phyloP scores from a whole-genome alignment of 1,140 invertebrate species.

The Agrilus planipennis region DNA sequence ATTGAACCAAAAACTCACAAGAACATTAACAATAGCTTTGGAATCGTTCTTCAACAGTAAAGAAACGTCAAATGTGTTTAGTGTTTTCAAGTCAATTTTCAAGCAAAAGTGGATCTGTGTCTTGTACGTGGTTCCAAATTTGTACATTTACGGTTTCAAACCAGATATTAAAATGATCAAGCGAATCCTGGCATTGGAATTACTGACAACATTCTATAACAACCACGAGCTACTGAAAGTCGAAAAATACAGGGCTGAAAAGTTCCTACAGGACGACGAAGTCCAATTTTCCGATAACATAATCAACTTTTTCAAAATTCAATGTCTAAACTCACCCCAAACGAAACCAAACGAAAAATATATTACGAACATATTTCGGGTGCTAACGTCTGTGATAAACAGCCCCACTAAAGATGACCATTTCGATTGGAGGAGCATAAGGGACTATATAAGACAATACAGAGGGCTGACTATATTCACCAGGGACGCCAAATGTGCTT shows the following conservation, averaged over 20 bases:
- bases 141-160: constrained; percentile 49
- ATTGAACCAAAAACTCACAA: constrained; percentile 31
- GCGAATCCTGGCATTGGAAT: constrained; percentile 49
- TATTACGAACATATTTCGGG: constrained; percentile 32
- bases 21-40: constrained; percentile 41
- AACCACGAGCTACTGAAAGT: constrained; percentile 34
- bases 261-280: constrained; percentile 31
- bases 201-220: constrained; percentile 47
- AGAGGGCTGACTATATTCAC: constrained; percentile 27
- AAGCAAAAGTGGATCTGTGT: constrained; percentile 49
- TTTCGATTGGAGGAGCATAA: constrained; percentile 34
- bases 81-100: constrained; percentile 50
- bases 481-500: constrained; percentile 36
- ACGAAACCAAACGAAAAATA: constrained; percentile 35
- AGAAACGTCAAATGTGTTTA: constrained; percentile 47
- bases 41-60: constrained; percentile 47
- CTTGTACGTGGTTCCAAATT: constrained; percentile 40
- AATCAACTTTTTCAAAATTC: constrained; percentile 27
- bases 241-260: constrained; percentile 17
- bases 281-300: constrained; percentile 28
- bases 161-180: constrained; percentile 46
- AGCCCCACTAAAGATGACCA: constrained; percentile 19
- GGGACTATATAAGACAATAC: constrained; percentile 28
- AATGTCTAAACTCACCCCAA: constrained; percentile 15
- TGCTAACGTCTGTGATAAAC: constrained; percentile 34